Base-by-base conservation (phyloP, 1,140 invertebrate species). In the Ostrea edulis region DNA sequence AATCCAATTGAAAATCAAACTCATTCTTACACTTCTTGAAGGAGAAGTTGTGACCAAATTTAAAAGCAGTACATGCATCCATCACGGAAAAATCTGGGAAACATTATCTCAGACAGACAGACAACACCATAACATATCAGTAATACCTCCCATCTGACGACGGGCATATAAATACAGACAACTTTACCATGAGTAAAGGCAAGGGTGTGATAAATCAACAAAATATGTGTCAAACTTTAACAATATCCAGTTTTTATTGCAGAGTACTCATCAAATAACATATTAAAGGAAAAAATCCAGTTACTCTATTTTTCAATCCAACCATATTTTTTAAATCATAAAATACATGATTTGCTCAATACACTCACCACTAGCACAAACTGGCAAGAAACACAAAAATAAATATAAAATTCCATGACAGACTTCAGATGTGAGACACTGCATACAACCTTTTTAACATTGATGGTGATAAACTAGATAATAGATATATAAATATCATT, bases 221-320 rank as follows among this genome's bases (percentile, higher is more conserved):
- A 44, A 0, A 9, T 25, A 77, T 77, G 14, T 29, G 14, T 77
- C 29, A 77, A 77, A 77, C 68, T 77, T 77, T 29, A 77, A 77
- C 68, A 77, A 77, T 77, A 77, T 77, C 68, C 68, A 77, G 68
- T 25, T 35, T 77, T 77, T 77, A 77, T 77, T 77, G 68, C 68
- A 77, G 68, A 77, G 35, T 77, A 77, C 29, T 77, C 25, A 77
- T 77, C 68, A 77, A 77, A 77, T 77, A 77, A 77, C 68, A 77
- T 77, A 14, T 77, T 9, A 11, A 77, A 77, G 29, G 29, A 25
- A 25, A 77, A 77, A 77, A 77, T 62, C 14, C 29, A 62, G 9
- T 77, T 29, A 35, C 12, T 29, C 68, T 29, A 77, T 14, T 44
- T 77, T 77, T 35, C 68, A 77, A 77, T 77, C 55, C 55, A 62